Evolutionary conservation across 2,797 vertebrate species (phyloP).

Genomic region (Serranus cabrilla): DNA sequence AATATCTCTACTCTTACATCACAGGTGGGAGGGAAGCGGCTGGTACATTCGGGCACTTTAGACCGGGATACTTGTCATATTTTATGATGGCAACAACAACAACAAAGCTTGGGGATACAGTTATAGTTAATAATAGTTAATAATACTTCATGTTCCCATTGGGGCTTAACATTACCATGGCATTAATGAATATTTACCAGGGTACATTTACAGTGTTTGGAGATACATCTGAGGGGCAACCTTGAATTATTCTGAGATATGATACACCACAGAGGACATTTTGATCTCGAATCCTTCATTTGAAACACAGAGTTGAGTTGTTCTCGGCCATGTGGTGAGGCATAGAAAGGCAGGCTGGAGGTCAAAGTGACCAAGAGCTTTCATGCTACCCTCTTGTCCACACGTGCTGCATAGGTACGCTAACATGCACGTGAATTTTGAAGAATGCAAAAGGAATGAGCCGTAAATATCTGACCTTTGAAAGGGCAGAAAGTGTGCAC

Average conservation of each 20-base stretch:
- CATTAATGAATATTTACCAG: background rate
- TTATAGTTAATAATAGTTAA: background rate
- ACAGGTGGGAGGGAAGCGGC: slow-evolving; percentile 63
- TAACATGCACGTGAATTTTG: slow-evolving; percentile 50
- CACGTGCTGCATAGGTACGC: slow-evolving; percentile 49
- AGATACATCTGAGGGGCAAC: background rate
- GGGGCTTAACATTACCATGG: background rate
- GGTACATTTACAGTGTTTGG: background rate
- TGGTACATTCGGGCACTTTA: slow-evolving; percentile 72
- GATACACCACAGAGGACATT: background rate
- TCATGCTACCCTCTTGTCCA: slow-evolving; percentile 44
- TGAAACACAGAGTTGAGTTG: background rate
- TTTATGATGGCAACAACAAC: slow-evolving; percentile 54
- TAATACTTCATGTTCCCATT: background rate
- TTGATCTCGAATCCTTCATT: background rate
- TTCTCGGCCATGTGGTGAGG: slow-evolving; percentile 14
- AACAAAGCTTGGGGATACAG: slow-evolving; percentile 27
- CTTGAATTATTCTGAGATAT: background rate
- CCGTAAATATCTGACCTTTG: slow-evolving; percentile 54
- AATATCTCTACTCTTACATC: slow-evolving; percentile 82
- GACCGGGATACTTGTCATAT: slow-evolving; percentile 54
- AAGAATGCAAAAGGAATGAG: slow-evolving; percentile 49
- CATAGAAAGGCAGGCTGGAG: slow-evolving; percentile 25
- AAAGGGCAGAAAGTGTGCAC: slow-evolving; percentile 18
- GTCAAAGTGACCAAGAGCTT: slow-evolving; percentile 60